These are phyloP conservation scores for Smutsia temminckii DNA, from an alignment of 2,797 vertebrate genomes.

Conservation along the genomic window DNA sequence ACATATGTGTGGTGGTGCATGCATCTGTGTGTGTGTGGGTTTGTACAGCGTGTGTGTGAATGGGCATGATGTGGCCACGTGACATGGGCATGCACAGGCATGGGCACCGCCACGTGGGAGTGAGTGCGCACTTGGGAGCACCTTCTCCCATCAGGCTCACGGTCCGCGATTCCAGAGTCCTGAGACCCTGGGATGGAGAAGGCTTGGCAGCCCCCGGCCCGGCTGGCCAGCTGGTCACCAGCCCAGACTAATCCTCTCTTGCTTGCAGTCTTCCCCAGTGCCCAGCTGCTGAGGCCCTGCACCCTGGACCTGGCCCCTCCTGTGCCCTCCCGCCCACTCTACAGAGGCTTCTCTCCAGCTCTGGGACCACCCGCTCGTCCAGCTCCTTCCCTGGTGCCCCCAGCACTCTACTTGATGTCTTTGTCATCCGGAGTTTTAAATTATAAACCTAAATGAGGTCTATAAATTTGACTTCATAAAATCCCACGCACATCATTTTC, in stretches of 20 bases:
- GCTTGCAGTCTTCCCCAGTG: not conserved
- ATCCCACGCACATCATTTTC: constrained; percentile 85
- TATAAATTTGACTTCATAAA: constrained; percentile 90
- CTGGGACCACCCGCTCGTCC: constrained; percentile 56
- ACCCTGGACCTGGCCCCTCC: fast-evolving
- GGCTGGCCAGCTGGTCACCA: too few species aligned
- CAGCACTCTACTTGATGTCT: constrained; percentile 85
- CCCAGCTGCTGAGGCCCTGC: not conserved
- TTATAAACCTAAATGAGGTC: constrained; percentile 87
- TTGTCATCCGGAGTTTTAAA: constrained; percentile 87
- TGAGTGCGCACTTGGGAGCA: fast-evolving
- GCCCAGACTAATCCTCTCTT: fast-evolving
- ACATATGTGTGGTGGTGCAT: too few species aligned
- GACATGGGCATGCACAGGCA: not conserved
- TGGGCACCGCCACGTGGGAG: fast-evolving
- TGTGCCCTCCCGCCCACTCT: fast-evolving
- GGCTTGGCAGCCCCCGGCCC: fast-evolving
- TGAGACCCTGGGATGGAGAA: not conserved
- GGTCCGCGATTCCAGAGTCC: not conserved
- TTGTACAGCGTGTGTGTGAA: not conserved
- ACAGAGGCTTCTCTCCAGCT: not conserved
- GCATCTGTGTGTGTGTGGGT: fast-evolving
- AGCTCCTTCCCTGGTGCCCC: constrained; percentile 55
- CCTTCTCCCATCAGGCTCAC: not conserved
- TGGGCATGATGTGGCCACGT: fast-evolving